phyloP scores from a whole-genome alignment of 2,113 vertebrate species.

The Spheniscus mendiculus region DNA sequence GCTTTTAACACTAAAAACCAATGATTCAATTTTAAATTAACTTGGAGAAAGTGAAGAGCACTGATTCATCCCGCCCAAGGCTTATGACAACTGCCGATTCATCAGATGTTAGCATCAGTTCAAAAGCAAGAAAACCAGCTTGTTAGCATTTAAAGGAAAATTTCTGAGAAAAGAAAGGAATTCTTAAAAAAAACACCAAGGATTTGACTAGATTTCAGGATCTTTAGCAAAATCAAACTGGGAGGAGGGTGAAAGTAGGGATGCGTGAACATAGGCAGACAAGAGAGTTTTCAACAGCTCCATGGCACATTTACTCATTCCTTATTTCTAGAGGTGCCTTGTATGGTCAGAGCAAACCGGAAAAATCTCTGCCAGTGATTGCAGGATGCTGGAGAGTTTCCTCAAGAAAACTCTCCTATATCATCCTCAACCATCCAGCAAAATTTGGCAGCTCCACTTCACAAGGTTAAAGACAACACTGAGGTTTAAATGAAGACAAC shows the following conservation, averaged over 20 bases:
- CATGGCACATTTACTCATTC: background rate
- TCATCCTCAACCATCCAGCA: background rate
- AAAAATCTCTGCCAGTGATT: background rate
- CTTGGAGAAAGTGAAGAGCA: background rate
- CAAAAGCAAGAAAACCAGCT: background rate
- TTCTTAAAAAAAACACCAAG: background rate
- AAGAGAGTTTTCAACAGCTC: background rate
- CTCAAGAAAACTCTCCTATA: background rate
- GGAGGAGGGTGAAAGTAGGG: background rate
- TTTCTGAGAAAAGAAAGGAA: background rate
- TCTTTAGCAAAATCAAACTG: background rate
- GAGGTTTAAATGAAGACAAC: constrained; percentile 13
- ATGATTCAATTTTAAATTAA: background rate
- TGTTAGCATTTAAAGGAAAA: background rate
- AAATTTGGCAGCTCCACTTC: background rate
- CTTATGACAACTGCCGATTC: background rate
- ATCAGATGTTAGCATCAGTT: background rate
- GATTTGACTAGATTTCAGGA: background rate
- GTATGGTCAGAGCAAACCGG: background rate
- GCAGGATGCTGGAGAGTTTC: background rate
- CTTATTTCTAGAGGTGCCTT: background rate
- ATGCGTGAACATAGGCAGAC: background rate
- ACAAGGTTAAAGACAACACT: background rate
- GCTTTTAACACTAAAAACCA: background rate
- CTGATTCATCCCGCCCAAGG: background rate